Percentiles rank a stretch among this genome's conserved stretches.
Conservation (phyloP, 2,113 vertebrate species). For the Melanerpes formicivorus region DNA sequence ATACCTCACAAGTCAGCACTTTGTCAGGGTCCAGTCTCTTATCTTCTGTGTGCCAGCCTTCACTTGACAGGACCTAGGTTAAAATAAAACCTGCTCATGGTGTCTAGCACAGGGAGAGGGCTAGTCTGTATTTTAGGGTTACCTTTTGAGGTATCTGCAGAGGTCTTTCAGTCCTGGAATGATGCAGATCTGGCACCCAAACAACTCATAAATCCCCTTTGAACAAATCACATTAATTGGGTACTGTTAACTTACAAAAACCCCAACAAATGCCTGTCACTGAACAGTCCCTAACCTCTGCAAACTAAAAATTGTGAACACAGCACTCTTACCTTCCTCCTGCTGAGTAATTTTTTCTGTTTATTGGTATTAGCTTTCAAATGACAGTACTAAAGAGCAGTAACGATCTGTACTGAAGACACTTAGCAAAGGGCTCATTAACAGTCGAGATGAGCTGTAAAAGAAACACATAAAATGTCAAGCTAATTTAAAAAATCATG, state of each 20-base stretch:
- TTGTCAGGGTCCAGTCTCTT: not conserved
- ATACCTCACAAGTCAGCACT: not conserved
- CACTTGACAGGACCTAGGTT: not conserved
- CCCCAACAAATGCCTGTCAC: not conserved
- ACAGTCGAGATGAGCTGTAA: slow-evolving; percentile 48
- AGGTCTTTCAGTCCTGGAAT: not conserved
- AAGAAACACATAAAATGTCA: slow-evolving; percentile 50
- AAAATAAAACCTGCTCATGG: not conserved
- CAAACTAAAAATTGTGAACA: not conserved
- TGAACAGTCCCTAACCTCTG: not conserved
- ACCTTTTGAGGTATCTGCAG: not conserved
- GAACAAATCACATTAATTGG: not conserved
- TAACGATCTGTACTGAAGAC: slow-evolving; percentile 20
- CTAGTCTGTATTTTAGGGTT: not conserved
- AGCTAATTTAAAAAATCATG: slow-evolving; percentile 18
- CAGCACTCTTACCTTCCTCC: not conserved
- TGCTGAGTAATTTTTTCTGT: slow-evolving; percentile 36
- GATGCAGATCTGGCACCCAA: not conserved
- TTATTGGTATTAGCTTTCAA: slow-evolving; percentile 35
- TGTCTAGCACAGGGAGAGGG: not conserved
- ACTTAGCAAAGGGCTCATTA: slow-evolving; percentile 37
- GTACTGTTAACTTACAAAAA: not conserved
- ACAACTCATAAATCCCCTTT: not conserved
- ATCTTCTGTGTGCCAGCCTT: not conserved
- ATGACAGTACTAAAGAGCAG: slow-evolving; percentile 34